Base-by-base conservation (phyloP, 23 tunicate genomes). In the Halocynthia aurantium region DNA sequence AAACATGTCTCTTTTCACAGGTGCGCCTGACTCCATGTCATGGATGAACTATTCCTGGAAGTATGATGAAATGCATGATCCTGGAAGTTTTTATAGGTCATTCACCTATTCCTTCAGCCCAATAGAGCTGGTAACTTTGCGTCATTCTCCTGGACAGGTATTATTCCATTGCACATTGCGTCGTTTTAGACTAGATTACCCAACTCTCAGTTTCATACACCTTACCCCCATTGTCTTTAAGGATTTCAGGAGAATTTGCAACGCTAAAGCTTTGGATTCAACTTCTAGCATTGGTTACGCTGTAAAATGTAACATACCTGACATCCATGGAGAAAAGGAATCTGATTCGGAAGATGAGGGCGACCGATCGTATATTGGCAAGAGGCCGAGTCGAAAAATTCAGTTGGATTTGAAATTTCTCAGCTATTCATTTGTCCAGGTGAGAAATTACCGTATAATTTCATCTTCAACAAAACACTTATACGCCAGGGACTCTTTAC, bases 11-110 rank as follows among this genome's bases (percentile, higher is more conserved):
- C 50, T 51, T 57, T 6, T 58, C 8, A 8, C 66, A 88, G 95
- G 87, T 22, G 75, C 69, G 22, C 95, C 95, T 50, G 9, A 78
- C 61, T 75, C 75, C 8, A 70, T 88, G 63, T 67, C 95, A 5
- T 88, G 95, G 95, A 88, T 88, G 95, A 88, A 88, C 67, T 88
- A 88, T 56, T 80, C 84, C 40, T 88, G 95, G 95, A 83, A 67
- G 60, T 88, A 88, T 56, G 86, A 88, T 61, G 74, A 57, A 53
- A 22, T 56, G n/a, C 72, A 78, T 58, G 87, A 86, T 21, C 77
- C 95, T 57, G 95, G 95, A 44, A 74, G 86, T 52, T 88, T 88
- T 73, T 88, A 83, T 63, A 44, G 50, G n/a, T 53, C 66, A 7
- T 88, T 88, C 64, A 51, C 51, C 9, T 88, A 71, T 78, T 82